Evolutionary conservation across 2,888 invertebrate genomes (phyloP).

Genomic region (Cephus nigrinus): DNA sequence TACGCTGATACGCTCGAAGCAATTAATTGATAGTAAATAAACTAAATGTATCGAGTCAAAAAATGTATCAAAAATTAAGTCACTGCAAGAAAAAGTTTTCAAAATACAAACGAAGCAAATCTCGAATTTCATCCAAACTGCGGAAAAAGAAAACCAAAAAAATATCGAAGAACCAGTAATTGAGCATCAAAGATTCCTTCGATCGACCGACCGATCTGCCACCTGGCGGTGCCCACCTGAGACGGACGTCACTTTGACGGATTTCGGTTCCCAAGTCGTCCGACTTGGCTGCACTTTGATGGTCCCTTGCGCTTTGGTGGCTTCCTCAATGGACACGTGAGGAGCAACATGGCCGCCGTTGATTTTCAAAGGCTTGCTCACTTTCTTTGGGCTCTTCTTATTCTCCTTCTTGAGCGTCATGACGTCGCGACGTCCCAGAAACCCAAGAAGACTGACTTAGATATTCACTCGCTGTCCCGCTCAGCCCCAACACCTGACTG

Average conservation of each 20-base stretch:
- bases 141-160: background rate
- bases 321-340: conserved; percentile 21
- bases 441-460: background rate
- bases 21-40: background rate
- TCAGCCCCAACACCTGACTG: background rate
- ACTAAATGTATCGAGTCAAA: too few relatives aligned
- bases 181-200: background rate
- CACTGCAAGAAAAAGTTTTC: background rate
- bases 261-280: conserved; percentile 21
- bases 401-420: conserved; percentile 50
- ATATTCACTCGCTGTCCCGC: background rate
- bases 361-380: conserved; percentile 28
- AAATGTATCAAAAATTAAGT: too few relatives aligned
- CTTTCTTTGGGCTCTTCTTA: conserved; percentile 40
- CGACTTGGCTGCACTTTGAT: conserved; percentile 22
- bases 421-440: background rate
- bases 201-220: background rate
- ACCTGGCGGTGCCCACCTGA: conserved; percentile 37
- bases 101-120: background rate
- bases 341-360: background rate
- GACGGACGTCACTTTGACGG: conserved; percentile 23
- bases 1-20: background rate
- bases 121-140: background rate
- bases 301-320: conserved; percentile 15
- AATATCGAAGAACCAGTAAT: background rate